Conservation (phyloP, 2,888 invertebrate species). For the Argynnis bischoffii region DNA sequence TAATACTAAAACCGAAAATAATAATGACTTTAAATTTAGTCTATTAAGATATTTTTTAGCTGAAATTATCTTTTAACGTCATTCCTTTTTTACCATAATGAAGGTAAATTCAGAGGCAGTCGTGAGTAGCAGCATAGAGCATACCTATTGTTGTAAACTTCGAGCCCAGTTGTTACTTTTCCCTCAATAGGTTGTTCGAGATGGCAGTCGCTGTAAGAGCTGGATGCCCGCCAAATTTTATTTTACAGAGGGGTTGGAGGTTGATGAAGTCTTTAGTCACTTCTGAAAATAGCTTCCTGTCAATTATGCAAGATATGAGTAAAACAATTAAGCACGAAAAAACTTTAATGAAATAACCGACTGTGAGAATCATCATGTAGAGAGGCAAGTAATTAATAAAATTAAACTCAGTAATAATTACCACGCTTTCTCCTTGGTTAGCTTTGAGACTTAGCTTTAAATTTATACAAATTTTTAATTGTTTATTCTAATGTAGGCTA, state of each 20-base stretch:
- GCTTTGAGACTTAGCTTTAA: constrained; percentile 12
- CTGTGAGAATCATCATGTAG: constrained; percentile 14
- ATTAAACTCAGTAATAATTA: constrained; percentile 27
- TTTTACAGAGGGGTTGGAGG: constrained; percentile 2
- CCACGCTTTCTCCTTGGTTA: constrained; percentile 21
- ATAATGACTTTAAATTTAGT: too few species aligned
- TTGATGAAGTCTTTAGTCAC: constrained; percentile 4
- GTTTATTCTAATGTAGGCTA: constrained; percentile 4
- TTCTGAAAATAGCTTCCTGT: constrained; percentile 2
- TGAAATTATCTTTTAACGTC: too few species aligned
- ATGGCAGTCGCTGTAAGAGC: constrained; percentile 9
- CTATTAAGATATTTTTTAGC: too few species aligned
- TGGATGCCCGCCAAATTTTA: constrained; percentile 19
- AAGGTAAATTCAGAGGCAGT: constrained; percentile 2
- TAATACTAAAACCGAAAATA: too few species aligned
- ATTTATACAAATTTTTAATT: constrained; percentile 26
- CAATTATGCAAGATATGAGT: not conserved
- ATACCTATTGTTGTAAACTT: constrained; percentile 14
- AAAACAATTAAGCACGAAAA: not conserved
- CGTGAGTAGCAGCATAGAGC: constrained; percentile 1
- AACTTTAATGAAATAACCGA: constrained; percentile 3
- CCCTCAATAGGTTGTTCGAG: constrained; percentile 17
- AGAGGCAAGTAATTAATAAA: constrained; percentile 16
- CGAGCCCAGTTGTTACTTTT: constrained; percentile 17
- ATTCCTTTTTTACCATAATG: not conserved